Base-by-base conservation (phyloP, 2,113 vertebrate species). In the Cyprinodon tularosa region DNA sequence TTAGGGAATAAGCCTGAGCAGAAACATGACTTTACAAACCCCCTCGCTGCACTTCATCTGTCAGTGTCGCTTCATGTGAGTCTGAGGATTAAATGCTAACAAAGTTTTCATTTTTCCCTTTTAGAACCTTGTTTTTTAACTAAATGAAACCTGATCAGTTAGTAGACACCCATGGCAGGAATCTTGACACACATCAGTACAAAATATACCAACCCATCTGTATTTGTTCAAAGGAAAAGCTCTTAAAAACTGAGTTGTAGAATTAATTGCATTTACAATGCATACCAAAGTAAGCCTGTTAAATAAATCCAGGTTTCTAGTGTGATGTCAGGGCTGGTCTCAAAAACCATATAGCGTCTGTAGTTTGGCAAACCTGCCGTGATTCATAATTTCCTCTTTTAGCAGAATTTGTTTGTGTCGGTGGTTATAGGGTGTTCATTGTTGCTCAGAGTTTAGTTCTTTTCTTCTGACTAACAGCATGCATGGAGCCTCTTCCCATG, bases 391-490 rank as follows among this genome's bases (percentile, higher is more conserved):
- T 77, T 74, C 61, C 22, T 76, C 13, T 74, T 88, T 82, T 66
- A 79, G 79, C 53, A 71, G 50, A 48, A 68, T 53, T 60, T 72
- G 39, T 86, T 85, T 86, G 72, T 71, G 72, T 78, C 71, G 75
- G 71, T 13, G 65, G 71, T 87, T 77, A 84, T 71, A 87, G 89
- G 81, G 82, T 91, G 86, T 68, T 13, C 66, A 81, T 74, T 73
- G 79, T 83, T 86, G 69, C 77, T 67, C 71, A 14, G 62, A 85
- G 82, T 86, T 78, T 80, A 77, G 82, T 91, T 68, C 74, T 78
- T 92, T 89, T 87, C 74, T 77, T 81, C 83, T 88, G 91, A 91
- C 88, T 91, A 90, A 89, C 82, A 84, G 86, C 71, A 84, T 77
- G 66, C 66, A 73, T 17, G 81, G 77, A 89, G 87, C 83, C 86